A percentile compares a stretch with the other conserved stretches of the same genome.
These are phyloP conservation scores for Alca torda DNA, from an alignment of 2,797 vertebrate genomes.

Conservation along the genomic window DNA sequence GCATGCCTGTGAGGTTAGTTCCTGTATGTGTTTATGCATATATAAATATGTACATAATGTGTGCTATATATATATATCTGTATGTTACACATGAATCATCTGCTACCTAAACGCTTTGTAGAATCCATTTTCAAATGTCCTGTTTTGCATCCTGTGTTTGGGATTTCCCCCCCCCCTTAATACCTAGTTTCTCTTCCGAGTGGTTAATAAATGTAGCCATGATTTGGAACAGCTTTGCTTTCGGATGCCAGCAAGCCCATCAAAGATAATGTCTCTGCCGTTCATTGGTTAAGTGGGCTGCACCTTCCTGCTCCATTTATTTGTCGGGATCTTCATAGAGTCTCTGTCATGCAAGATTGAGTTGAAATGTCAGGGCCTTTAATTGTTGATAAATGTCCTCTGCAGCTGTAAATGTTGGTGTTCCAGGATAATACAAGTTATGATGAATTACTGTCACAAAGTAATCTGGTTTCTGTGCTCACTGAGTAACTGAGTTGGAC, in stretches of 20 bases:
- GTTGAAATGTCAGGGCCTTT: neutral
- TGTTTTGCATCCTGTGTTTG: neutral
- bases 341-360: neutral
- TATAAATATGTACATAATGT: neutral
- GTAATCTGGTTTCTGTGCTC: neutral
- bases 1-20: conserved; percentile 68
- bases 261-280: neutral
- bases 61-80: rapidly evolving
- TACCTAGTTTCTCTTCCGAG: no score
- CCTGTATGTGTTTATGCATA: neutral
- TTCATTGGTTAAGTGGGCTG: neutral
- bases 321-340: neutral
- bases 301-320: neutral
- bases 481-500: neutral
- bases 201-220: neutral
- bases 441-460: neutral
- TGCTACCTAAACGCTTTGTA: neutral
- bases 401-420: neutral
- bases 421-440: neutral
- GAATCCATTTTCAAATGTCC: neutral
- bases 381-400: neutral
- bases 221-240: neutral
- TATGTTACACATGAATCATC: neutral
- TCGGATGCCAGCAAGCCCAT: neutral
- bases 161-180: neutral